A percentile compares a stretch with the other conserved stretches of the same genome.
These are phyloP conservation scores for Leuciscus idus DNA, from an alignment of 2,113 vertebrate species.

Conservation along the genomic window DNA sequence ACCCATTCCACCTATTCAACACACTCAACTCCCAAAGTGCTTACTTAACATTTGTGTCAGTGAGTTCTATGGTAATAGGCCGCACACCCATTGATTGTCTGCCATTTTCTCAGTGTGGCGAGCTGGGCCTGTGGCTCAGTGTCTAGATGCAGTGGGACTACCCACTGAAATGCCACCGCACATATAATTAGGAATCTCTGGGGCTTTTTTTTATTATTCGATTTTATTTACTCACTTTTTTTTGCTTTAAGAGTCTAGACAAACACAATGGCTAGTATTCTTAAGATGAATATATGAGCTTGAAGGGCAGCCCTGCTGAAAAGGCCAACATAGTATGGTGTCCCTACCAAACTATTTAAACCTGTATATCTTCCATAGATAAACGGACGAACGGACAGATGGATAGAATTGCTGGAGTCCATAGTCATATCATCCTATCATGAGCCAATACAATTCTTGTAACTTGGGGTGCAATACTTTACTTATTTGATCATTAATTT, in stretches of 20 bases:
- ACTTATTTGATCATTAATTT: no score
- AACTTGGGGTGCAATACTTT: no score
- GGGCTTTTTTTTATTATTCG: constrained; percentile 38
- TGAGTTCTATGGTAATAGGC: constrained; percentile 66
- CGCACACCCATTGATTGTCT: constrained; percentile 72
- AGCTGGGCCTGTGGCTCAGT: constrained; percentile 54
- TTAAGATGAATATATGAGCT: not conserved
- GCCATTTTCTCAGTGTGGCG: constrained; percentile 63
- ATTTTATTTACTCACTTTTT: constrained; percentile 37
- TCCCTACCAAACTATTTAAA: not conserved
- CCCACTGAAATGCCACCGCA: constrained; percentile 56
- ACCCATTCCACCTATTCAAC: constrained; percentile 53
- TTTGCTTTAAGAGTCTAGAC: constrained; percentile 18
- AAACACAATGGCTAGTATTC: not conserved
- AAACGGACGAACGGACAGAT: not conserved
- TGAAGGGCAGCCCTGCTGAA: not conserved
- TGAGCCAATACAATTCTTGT: no score
- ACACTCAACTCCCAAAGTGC: constrained; percentile 59
- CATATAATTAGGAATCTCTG: constrained; percentile 56
- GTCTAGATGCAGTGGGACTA: constrained; percentile 40
- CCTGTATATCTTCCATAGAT: not conserved
- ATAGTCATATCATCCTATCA: no score
- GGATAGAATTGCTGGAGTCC: no score
- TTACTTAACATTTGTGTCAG: constrained; percentile 70
- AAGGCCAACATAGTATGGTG: not conserved